These are phyloP conservation scores for Salpingus planirostris DNA, from an alignment of 2,888 invertebrate genomes.

Conservation along the genomic window DNA sequence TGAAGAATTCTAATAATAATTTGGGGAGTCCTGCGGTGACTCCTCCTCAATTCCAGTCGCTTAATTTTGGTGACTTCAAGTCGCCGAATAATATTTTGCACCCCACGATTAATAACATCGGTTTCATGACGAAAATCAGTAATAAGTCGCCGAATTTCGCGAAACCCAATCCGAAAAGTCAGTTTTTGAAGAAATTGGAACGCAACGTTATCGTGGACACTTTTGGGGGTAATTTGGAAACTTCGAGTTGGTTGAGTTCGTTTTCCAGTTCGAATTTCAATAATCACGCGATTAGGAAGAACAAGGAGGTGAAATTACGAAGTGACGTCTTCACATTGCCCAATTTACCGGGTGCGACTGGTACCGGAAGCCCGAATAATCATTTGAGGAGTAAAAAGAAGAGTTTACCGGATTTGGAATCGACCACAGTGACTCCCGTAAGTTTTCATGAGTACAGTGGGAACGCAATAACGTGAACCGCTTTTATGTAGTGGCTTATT, in stretches of 20 bases:
- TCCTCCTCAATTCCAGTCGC: conserved; percentile 35
- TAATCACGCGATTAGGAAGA: conserved; percentile 19
- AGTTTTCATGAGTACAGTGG: conserved; percentile 12
- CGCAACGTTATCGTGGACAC: conserved; percentile 25
- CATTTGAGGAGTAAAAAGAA: conserved; percentile 36
- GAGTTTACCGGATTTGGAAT: conserved; percentile 25
- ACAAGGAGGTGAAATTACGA: conserved; percentile 25
- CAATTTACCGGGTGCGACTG: conserved; percentile 48
- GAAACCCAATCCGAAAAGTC: conserved; percentile 14
- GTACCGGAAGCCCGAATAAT: conserved; percentile 33
- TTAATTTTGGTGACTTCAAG: too few species aligned
- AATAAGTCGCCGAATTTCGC: conserved; percentile 23
- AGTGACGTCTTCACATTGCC: conserved; percentile 50
- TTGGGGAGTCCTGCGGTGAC: conserved; percentile 18
- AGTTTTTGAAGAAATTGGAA: conserved; percentile 30
- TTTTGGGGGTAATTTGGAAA: conserved; percentile 23
- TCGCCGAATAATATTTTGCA: conserved; percentile 15
- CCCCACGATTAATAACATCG: not conserved
- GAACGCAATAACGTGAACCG: too few species aligned
- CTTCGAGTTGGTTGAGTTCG: too few species aligned
- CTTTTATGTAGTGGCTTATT: too few species aligned
- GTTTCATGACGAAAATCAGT: conserved; percentile 14
- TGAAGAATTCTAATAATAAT: not conserved
- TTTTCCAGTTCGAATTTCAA: conserved; percentile 23
- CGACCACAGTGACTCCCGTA: conserved; percentile 31